Conservation (phyloP, 2,797 vertebrate genomes). For the Sus cebifrons region DNA sequence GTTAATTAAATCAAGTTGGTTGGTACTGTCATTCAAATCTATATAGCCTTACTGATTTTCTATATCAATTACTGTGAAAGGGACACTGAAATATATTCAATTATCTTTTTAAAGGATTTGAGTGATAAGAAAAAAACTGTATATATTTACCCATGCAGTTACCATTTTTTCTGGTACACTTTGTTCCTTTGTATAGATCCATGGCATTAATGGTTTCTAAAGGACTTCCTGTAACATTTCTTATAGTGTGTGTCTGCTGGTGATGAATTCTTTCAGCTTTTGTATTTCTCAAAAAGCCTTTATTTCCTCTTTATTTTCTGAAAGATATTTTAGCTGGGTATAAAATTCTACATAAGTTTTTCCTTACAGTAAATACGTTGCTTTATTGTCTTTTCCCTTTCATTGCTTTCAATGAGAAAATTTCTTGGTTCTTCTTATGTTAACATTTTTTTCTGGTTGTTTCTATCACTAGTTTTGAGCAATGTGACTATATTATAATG, state of each 20-base stretch:
- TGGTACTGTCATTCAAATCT: not conserved
- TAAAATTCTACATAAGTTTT: not conserved
- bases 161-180: not conserved
- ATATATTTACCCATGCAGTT: not conserved
- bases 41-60: not conserved
- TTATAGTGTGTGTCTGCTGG: not conserved
- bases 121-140: not conserved
- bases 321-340: not conserved
- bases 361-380: not conserved
- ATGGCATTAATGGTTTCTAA: not conserved
- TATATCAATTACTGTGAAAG: not conserved
- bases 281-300: slow-evolving; percentile 16
- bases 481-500: not conserved
- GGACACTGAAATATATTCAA: not conserved
- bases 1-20: not conserved
- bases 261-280: slow-evolving; percentile 2
- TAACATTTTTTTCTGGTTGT: not conserved
- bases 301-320: not conserved
- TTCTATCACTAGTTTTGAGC: not conserved
- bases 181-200: not conserved
- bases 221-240: not conserved
- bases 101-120: not conserved
- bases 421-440: not conserved
- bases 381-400: slow-evolving; percentile 9
- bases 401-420: not conserved